Conservation (phyloP, 2,888 invertebrate genomes). For the Alcis repandata region DNA sequence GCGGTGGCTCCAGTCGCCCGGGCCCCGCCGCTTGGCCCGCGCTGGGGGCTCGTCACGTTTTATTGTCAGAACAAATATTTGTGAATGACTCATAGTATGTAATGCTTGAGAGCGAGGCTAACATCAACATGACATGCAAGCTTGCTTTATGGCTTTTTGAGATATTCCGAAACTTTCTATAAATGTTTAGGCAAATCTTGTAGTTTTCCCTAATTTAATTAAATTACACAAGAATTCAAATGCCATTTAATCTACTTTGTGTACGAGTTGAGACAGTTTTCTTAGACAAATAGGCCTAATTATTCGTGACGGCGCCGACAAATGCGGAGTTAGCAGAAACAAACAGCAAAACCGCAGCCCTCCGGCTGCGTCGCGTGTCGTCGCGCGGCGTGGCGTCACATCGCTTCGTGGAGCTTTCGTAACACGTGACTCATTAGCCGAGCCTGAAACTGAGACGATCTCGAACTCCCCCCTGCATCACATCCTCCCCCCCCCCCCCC, state of each 20-base stretch:
- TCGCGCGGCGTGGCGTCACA: not conserved
- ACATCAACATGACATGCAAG: slow-evolving; percentile 18
- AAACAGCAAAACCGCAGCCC: slow-evolving; percentile 15
- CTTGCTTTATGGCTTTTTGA: slow-evolving; percentile 4
- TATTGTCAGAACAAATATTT: slow-evolving; percentile 20
- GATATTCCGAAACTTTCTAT: not conserved
- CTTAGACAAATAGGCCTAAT: slow-evolving; percentile 10
- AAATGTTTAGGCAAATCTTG: too few relatives aligned
- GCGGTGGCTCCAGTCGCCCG: not conserved
- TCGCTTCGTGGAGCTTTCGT: not conserved
- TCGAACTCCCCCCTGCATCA: not conserved
- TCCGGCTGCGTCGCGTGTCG: not conserved
- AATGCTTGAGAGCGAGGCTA: slow-evolving; percentile 4
- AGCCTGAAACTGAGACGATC: slow-evolving; percentile 18
- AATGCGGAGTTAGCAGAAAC: slow-evolving; percentile 13
- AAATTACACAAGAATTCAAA: too few relatives aligned
- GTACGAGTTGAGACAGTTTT: not conserved
- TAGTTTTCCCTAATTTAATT: too few relatives aligned
- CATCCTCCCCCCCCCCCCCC: not conserved
- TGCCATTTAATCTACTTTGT: not conserved
- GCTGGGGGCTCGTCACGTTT: not conserved
- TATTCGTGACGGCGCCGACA: not conserved
- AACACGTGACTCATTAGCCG: slow-evolving; percentile 19
- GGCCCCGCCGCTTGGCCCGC: not conserved
- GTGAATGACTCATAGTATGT: slow-evolving; percentile 16